Evolutionary conservation across 2,888 invertebrate genomes (phyloP).

Genomic region (Lamellibrachia columna): DNA sequence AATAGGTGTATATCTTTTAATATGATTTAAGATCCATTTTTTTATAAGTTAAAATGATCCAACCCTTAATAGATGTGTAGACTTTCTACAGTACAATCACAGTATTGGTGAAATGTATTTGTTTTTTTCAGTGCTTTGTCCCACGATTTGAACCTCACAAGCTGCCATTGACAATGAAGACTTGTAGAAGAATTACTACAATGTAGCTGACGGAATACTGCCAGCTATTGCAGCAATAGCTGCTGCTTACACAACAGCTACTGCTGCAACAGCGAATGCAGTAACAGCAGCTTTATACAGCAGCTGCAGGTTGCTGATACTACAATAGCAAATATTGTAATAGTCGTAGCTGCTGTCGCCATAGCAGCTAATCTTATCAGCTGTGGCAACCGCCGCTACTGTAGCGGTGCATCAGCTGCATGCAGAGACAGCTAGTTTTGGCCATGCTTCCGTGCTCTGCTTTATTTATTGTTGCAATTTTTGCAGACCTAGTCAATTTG

Average conservation of each 20-base stretch:
- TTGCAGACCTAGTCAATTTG: conserved; percentile 7
- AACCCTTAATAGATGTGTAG: background rate
- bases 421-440: conserved; percentile 6
- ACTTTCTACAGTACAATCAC: background rate
- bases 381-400: background rate
- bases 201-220: background rate
- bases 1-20: background rate
- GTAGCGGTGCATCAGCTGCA: background rate
- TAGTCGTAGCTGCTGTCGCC: background rate
- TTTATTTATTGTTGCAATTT: conserved; percentile 12
- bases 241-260: background rate
- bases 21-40: background rate
- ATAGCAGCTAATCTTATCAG: background rate
- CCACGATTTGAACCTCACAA: background rate
- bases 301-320: background rate
- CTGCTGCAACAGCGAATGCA: background rate
- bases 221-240: background rate
- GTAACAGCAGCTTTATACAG: background rate
- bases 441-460: background rate
- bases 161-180: background rate
- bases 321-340: background rate
- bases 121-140: background rate
- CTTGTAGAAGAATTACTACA: background rate
- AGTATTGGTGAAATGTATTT: background rate
- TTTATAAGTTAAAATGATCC: background rate